Conservation (phyloP, 2,113 vertebrate species). For the Neodontobutis hainanensis region DNA sequence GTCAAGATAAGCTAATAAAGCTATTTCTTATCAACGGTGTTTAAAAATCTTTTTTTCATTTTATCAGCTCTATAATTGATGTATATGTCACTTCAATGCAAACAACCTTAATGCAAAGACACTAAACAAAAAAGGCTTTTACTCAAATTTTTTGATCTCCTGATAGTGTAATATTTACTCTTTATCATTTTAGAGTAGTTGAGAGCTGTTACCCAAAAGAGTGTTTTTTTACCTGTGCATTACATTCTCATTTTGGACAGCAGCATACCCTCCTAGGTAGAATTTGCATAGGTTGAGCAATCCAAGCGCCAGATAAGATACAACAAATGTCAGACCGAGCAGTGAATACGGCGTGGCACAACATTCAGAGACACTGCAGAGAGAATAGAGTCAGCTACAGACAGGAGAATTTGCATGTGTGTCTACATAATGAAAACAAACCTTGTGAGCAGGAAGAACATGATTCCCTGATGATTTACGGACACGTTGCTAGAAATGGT, state of each 20-base stretch:
- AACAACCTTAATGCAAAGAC: no score
- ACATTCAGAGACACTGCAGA: constrained; percentile 83
- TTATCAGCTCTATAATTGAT: no score
- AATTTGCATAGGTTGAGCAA: constrained; percentile 86
- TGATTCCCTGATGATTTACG: constrained; percentile 74
- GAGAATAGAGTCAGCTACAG: not conserved
- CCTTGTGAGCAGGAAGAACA: constrained; percentile 85
- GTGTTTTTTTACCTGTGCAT: constrained; percentile 84
- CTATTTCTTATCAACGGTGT: no score
- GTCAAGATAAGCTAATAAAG: no score
- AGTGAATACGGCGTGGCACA: constrained; percentile 86
- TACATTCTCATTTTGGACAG: constrained; percentile 84
- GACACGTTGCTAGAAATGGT: constrained; percentile 56
- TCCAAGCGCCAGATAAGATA: constrained; percentile 86
- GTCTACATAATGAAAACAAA: constrained; percentile 38
- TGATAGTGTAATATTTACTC: no score
- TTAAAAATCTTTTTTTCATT: no score
- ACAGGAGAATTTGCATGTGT: no score
- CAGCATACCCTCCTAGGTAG: constrained; percentile 81
- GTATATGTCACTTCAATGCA: no score
- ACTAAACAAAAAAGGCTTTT: no score
- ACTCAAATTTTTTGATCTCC: no score
- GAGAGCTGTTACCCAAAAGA: no score
- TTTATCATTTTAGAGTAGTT: no score
- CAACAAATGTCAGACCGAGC: constrained; percentile 84